Evolutionary conservation across 2,888 invertebrate species (phyloP), one percentile per base, ranked within the genome.

Genomic region (Ferdinandea cuprea): DNA sequence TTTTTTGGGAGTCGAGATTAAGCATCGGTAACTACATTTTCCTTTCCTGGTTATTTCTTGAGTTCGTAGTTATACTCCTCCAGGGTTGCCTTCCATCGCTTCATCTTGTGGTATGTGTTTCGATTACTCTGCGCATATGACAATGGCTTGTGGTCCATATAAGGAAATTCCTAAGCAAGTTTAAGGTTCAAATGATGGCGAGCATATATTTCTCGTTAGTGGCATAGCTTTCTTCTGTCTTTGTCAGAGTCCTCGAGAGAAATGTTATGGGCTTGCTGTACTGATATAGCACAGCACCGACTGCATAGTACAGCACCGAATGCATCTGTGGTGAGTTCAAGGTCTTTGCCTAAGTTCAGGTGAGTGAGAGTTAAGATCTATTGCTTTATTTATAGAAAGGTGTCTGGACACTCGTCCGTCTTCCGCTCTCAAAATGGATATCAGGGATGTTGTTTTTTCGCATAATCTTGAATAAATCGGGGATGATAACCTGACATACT

Each of bases 61-160:
- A 80, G 19, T 66, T 72, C 72, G 7, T 79, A 56, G 21, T 79
- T 58, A 13, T 72, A 81, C 35, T 85, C 85, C n/a, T 85, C 73
- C 8, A 85, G 30, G 9, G 69, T 78, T 3, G 78, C 40, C 21
- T 85, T 85, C 78, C 79, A 79, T 6, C 79, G 13, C 15, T 72
- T 66, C 68, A 66, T 73, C 50, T 73, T 72, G 6, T 35, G 19
- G 32, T 50, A 30, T 8, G 50, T 30, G 13, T 50, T 50, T 7
- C 15, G 21, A 13, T 48, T 21, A n/a, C 69, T 79, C 13, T 65
- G 58, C 15, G 65, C 71, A 48, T 63, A 72, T 7, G 44, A 44
- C 11, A 61, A 42, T 13, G 61, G 30, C 21, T 61, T 44, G 17
- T 61, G 42, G 44, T 61, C 61, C 4, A 44, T 61, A 32, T 13